Base-by-base conservation (phyloP, 2,797 vertebrate genomes). In the Phrynocephalus vlangalii region DNA sequence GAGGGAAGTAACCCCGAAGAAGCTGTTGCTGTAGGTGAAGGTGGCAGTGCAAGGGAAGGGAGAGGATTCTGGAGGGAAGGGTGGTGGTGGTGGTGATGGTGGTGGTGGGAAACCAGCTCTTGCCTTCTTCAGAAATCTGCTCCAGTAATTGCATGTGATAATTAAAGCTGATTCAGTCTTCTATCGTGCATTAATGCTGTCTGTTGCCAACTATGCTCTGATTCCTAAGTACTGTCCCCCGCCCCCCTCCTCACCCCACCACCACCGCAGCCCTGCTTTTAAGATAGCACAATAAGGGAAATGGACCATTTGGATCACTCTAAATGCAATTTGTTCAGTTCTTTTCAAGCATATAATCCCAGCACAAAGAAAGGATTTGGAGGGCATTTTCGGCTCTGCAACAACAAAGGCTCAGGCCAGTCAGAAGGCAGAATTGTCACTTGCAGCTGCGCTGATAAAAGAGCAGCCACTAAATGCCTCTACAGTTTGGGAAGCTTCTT, bases 381-480 rank as follows among this genome's bases (percentile, higher is more conserved):
- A 85, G 89, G 92, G 91, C 93, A 86, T 94, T 96, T 93, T 93
- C 92, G 95, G 95, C 94, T 95, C 90, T 90, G 90, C 87, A 83
- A 73, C 87, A 92, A 96, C 95, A 96, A 92, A 94, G 96, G 94
- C 87, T 0, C 84, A 86, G 95, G 93, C 93, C 92, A 93, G 91
- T 90, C 92, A 94, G 93, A 96, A 87, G 92, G 94, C 77, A 95
- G 95, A 95, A 93, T 93, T 91, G 82, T 97, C 96, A 96, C 94
- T 95, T 95, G 93, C 95, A 97, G 96, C 96, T 96, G 95, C 95
- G 83, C 95, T 95, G 96, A 97, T 96, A 96, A 96, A 96, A 96
- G 94, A 93, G 91, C 93, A 94, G 94, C 92, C 92, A 93, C 93
- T 95, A 95, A 95, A 95, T 91, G 94, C 94, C 91, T 94, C 90